Base-by-base conservation (phyloP, 2,113 vertebrate species). In the Physeter macrocephalus region DNA sequence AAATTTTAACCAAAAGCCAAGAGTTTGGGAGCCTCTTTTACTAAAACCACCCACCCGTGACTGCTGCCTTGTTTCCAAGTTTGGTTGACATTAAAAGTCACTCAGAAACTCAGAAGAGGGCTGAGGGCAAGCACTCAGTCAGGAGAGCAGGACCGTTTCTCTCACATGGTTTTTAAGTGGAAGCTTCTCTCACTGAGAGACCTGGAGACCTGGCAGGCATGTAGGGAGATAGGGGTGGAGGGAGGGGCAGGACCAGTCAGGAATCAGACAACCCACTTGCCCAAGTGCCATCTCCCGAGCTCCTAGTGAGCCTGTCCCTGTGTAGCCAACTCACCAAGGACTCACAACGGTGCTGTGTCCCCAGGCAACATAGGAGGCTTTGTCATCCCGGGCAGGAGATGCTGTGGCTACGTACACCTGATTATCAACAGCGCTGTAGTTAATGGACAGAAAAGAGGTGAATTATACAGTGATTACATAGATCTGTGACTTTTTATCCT, bases 331-430 rank as follows among this genome's bases (percentile, higher is more conserved):
- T 99, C 90, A 99, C 99, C 99, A 99, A 49, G 99, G 99, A 98
- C 98, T 99, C 88, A 99, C 99, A 0, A 99, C 98, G 0, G 99
- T 99, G 99, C 99, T 99, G 98, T 99, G 99, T 98, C 99, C 99
- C 99, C 99, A 99, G 52, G 99, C 99, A 57, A 99, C 98, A 21
- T 99, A 99, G 1, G 99, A 99, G 13, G 99, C 99, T 0, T 98
- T 98, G 34, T 99, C 99, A 84, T 99, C 99, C 98, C 99, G 99
- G 52, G 99, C 99, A 86, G 99, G 99, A 74, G 99, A 99, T n/a
- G 99, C 99, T 0, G 99, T 98, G 95, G 99, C 99, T 95, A 99
- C 99, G 0, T 99, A 99, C 49, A 99, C 97, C 91, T 99, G 99
- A 96, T 99, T 99, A 98, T 99, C 99, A 29, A 99, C 88, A 59